Evolutionary conservation across 2,797 vertebrate genomes (phyloP), one percentile per base, ranked within the genome.

Genomic region (Sarcoramphus papa): DNA sequence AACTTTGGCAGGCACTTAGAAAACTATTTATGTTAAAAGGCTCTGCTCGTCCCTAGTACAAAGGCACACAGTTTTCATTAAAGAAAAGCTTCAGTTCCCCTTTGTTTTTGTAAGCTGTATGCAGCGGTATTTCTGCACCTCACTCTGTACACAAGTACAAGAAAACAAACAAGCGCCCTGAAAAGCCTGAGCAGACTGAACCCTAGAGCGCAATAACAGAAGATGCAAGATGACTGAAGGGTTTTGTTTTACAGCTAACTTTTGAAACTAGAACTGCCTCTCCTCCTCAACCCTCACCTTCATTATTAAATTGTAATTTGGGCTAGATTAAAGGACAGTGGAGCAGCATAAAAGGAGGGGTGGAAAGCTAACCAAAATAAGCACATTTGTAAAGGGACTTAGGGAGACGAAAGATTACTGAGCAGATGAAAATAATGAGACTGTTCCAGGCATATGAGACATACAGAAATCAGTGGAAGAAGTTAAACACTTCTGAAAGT

Each of bases 261-360:
- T 94, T 72, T 54, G 92, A 72, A 96, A 91, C 51, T 24, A 45
- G 56, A 92, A 70, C 25, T 2, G 8, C 48, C 64, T 91, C 84
- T 92, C 33, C 65, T 93, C 62, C 82, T 85, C 73, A 92, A 45
- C 33, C 73, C 63, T 88, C 93, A 86, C n/a, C 79, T 93, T 90
- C 69, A 60, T 88, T 96, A 97, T 76, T 90, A 92, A 86, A 90
- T 40, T 82, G 41, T 72, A 85, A 89, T 92, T 86, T 84, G 31
- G 57, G 27, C 90, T 93, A 88, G 87, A 95, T 97, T 93, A 96
- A 97, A 96, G 93, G 91, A 87, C 56, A 85, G 92, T 19, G 47
- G 35, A 92, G 50, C 37, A 82, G 80, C 82, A 90, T 83, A 69
- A 94, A 97, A 97, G 74, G 48, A 79, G 48, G 25, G 22, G 78